These are phyloP conservation scores for Ia io DNA, from an alignment of 2,113 vertebrate genomes.

Conservation along the genomic window DNA sequence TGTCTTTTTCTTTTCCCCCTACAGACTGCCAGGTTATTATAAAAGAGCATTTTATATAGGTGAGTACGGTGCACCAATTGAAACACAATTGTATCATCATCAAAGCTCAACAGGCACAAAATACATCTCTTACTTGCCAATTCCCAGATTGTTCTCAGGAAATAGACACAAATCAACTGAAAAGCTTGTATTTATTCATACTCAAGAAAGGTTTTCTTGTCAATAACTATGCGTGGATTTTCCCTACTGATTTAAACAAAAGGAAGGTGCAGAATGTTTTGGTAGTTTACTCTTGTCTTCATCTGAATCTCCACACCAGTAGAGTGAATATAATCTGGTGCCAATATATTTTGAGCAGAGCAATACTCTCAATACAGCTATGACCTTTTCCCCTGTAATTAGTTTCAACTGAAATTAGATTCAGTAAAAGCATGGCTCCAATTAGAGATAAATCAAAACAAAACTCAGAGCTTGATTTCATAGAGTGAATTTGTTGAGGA, in stretches of 20 bases:
- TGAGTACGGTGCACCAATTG: neutral
- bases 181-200: slow-evolving; percentile 61
- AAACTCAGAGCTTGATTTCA: slow-evolving; percentile 80
- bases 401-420: slow-evolving; percentile 86
- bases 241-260: slow-evolving; percentile 65
- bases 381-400: slow-evolving; percentile 85
- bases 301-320: slow-evolving; percentile 75
- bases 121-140: slow-evolving; percentile 53
- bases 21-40: slow-evolving; percentile 31
- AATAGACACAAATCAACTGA: slow-evolving; percentile 49
- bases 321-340: slow-evolving; percentile 78
- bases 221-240: slow-evolving; percentile 50
- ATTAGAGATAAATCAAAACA: slow-evolving; percentile 85
- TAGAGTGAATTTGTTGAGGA: slow-evolving; percentile 41
- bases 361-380: slow-evolving; percentile 76
- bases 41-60: slow-evolving; percentile 43
- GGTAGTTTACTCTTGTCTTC: slow-evolving; percentile 62
- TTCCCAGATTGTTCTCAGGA: slow-evolving; percentile 42
- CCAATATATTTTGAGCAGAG: slow-evolving; percentile 80
- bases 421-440: slow-evolving; percentile 81
- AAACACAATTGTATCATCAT: slow-evolving; percentile 60
- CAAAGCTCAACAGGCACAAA: slow-evolving; percentile 60
- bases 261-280: slow-evolving; percentile 33
- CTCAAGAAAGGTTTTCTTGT: slow-evolving; percentile 50
- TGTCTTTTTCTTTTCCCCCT: slow-evolving; percentile 22